Evolutionary conservation across 2,888 invertebrate genomes (phyloP), one percentile per base, ranked within the genome.

Genomic region (Coleophora deauratella): DNA sequence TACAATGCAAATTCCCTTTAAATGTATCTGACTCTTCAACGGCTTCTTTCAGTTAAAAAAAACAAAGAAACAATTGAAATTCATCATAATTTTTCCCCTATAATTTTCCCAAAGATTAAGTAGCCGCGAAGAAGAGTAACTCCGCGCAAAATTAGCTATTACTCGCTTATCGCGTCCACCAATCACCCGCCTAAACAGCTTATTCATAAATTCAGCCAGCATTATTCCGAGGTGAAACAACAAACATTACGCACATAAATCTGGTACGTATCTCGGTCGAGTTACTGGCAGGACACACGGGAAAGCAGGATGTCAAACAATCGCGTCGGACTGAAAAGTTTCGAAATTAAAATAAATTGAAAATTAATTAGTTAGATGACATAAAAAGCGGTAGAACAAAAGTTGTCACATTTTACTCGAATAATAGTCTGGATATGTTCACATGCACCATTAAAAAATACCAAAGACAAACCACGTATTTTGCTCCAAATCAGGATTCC

Each of bases 221-320:
- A 77, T 81, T 80, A 82, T 82, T 80, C 78, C 72, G 72, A 82
- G 82, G 82, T 84, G 81, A 81, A 79, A 82, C 79, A 84, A 80
- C 82, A 81, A 82, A 84, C 82, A 81, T 84, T 82, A 73, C 82
- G 66, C 68, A 79, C 80, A 84, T 85, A 85, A 85, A 84, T 85
- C 84, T 85, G 74, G 62, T 70, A 80, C 78, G 76, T 81, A 84
- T 82, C 81, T 80, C 65, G 67, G 72, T 64, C 69, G 73, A 72
- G 73, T 69, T 76, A 74, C 69, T 64, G 54, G 44, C 42, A 9
- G 31, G 43, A 61, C 55, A 61, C 55, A 76, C 62, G 13, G 65
- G 1, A 14, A 11, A 44, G 13, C 13, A 50, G 33, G 53, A 21
- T 41, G 14, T 13, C 12, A 21, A 33, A 33, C 27, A 32, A 21